Base-by-base conservation (phyloP, 2,113 vertebrate genomes). In the Festucalex cinctus region DNA sequence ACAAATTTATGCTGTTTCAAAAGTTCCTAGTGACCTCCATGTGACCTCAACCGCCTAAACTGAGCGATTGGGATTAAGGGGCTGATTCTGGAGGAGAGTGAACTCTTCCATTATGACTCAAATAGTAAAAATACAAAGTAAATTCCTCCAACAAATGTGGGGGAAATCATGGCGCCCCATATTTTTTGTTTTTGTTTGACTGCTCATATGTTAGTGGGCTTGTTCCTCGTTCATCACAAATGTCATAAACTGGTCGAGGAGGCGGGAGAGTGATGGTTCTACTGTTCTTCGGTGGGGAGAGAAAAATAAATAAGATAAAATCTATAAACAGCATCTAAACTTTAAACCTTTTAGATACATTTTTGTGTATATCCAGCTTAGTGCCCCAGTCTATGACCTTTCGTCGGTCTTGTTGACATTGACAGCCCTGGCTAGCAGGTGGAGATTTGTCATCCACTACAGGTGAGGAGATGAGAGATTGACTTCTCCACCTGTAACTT, bases 401-500 rank as follows among this genome's bases (percentile, higher is more conserved):
- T 39, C 54, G 63, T 81, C 62, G 28, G 54, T 68, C 57, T 66
- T 70, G 73, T 71, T 78, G 80, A 66, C 80, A 71, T 64, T 66
- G 73, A 85, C 70, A 71, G 76, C 70, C 71, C 37, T 49, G 28
- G 36, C n/a, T 26, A 68, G 68, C 79, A 72, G 75, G 77, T 71
- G 71, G 49, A 80, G 65, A 74, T 82, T 75, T 84, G 51, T 80
- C 79, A 76, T 46, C 69, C 43, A 63, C 59, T 70, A 69, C 73
- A 81, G 75, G 65, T 82, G 69, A 82, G 43, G 58, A 53, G 78
- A 66, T 46, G 51, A 68, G 65, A 79, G 70, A 80, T 86, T 82
- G 46, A 54, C 68, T 86, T 85, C 77, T 81, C 66, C 73, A 82
- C 73, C 81, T 85, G 86, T 72, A 73, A 82, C 81, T 80, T 88